Base-by-base conservation (phyloP, 2,113 vertebrate species). In the Cinclus mexicanus region DNA sequence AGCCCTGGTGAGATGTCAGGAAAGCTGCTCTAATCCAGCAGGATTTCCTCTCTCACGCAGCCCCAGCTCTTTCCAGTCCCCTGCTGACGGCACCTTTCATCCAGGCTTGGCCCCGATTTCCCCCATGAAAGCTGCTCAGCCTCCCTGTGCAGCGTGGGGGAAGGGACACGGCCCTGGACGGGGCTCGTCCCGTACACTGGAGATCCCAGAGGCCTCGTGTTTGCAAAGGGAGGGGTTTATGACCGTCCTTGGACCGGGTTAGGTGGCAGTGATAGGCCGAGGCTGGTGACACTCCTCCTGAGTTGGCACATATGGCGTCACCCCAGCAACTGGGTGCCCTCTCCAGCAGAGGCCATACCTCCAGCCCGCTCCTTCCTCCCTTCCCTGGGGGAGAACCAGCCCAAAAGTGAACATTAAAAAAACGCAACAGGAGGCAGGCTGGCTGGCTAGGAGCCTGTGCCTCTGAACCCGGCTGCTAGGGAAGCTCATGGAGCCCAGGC, bases 51-150 rank as follows among this genome's bases (percentile, higher is more conserved):
- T 57, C 63, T 47, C 33, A 70, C 1, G 0, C 2, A 35, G 91
- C 75, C 65, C 57, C 41, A 35, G 93, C 65, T 93, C 64, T 56
- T 68, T 85, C 21, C 82, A 87, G 60, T 12, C 23, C 65, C 23
- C 26, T 4, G 8, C 68, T 28, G 65, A 35, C 1, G 0, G 63
- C 59, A 84, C 69, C 35, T 70, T 95, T 93, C 74, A 89, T 93
- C 94, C 81, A 25, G 90, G 84, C 90, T 96, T 94, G 95, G 90
- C 92, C 94, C 29, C 12, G 2, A 92, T 94, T 92, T 89, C 64
- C 60, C 69, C 46, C 0, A 13, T 22, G 47, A 89, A 84, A 87
- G 94, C 90, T 0, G 33, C 81, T 78, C 69, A 42, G 56, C 21
- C 31, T 74, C 24, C 21, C 50, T 14, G 42, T 6, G 47, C 33